phyloP scores from a whole-genome alignment of 2,888 invertebrate species.

The Amblyjoppa fuscipennis region DNA sequence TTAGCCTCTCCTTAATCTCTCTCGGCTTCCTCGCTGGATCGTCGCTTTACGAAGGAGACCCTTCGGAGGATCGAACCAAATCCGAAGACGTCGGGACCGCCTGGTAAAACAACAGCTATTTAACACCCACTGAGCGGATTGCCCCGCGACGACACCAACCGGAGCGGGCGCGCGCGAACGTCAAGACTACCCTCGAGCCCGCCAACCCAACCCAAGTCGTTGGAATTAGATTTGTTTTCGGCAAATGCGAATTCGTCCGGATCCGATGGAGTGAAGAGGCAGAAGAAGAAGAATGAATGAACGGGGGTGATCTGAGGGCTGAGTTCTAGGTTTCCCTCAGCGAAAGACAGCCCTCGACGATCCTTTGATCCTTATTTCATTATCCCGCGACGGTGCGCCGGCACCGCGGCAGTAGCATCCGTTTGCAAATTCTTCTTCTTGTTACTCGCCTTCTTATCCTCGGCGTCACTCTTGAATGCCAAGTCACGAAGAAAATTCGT shows the following conservation, averaged over 20 bases:
- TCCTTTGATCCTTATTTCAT: constrained; percentile 85
- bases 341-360: constrained; percentile 66
- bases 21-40: neutral
- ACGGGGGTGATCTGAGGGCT: constrained; percentile 56
- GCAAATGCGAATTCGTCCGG: constrained; percentile 43
- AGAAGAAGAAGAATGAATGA: constrained; percentile 51
- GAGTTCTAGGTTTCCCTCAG: constrained; percentile 70
- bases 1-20: neutral
- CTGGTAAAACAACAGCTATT: constrained; percentile 36
- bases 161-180: neutral
- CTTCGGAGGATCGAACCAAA: neutral
- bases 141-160: neutral
- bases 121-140: constrained; percentile 23
- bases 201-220: constrained; percentile 28
- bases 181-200: constrained; percentile 21
- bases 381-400: constrained; percentile 77
- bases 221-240: constrained; percentile 73
- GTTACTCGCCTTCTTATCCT: constrained; percentile 69
- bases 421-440: constrained; percentile 82
- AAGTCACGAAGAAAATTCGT: constrained; percentile 83
- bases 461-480: constrained; percentile 77
- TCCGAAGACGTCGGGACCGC: constrained; percentile 14
- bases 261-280: constrained; percentile 54
- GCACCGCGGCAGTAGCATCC: constrained; percentile 75
- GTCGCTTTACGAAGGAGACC: neutral